A percentile compares a stretch with the other conserved stretches of the same genome.
These are phyloP conservation scores for Smutsia temminckii DNA, from an alignment of 2,797 vertebrate genomes.

Conservation along the genomic window DNA sequence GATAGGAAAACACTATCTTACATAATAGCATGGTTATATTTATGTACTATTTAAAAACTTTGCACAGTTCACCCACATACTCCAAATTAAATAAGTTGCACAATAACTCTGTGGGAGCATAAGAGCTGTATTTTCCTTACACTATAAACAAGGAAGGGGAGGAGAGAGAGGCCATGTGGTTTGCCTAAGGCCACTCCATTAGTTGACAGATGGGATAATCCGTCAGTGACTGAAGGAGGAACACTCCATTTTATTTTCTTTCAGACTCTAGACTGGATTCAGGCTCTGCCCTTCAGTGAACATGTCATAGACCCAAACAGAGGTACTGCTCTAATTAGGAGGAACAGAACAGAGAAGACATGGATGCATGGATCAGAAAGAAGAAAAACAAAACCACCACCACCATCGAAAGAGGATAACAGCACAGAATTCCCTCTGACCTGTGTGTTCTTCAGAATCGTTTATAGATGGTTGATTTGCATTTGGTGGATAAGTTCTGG, in stretches of 20 bases:
- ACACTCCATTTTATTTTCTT: not conserved
- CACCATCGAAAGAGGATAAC: not conserved
- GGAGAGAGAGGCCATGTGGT: not conserved
- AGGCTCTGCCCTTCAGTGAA: not conserved
- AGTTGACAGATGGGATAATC: not conserved
- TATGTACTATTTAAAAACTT: slow-evolving; percentile 44
- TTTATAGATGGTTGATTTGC: not conserved
- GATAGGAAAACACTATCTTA: slow-evolving; percentile 6
- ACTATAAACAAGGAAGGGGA: slow-evolving; percentile 23
- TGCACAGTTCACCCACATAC: not conserved
- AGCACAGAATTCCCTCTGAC: not conserved
- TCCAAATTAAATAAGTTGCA: slow-evolving; percentile 6
- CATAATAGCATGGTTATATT: slow-evolving; percentile 41
- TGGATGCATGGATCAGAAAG: not conserved
- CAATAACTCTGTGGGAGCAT: not conserved
- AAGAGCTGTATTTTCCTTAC: not conserved
- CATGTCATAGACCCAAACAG: not conserved
- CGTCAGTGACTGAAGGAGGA: not conserved
- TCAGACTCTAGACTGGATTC: not conserved
- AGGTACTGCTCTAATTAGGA: not conserved
- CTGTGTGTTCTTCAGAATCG: not conserved
- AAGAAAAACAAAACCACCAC: not conserved
- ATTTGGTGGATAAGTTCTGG: not conserved
- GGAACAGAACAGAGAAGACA: not conserved
- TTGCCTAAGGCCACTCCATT: not conserved